Conservation (phyloP, 2,888 invertebrate species). For the Ormyrus thymus region DNA sequence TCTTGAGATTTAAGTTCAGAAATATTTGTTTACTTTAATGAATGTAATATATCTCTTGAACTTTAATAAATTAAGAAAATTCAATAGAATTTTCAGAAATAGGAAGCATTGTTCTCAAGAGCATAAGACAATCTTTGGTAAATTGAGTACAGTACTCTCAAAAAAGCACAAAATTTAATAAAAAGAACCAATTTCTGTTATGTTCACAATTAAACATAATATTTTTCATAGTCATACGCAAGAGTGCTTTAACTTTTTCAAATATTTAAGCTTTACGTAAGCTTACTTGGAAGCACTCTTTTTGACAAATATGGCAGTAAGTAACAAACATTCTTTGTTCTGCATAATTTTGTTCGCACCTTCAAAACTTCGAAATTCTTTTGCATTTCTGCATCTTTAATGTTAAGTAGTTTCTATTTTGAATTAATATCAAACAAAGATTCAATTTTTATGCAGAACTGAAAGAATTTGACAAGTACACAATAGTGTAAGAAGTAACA, state of each 20-base stretch:
- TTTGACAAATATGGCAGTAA: constrained; percentile 26
- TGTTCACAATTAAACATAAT: constrained; percentile 7
- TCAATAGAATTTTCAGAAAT: constrained; percentile 8
- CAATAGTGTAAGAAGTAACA: constrained; percentile 17
- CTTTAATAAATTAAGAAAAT: background rate
- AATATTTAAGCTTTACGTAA: background rate
- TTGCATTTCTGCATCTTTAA: no score
- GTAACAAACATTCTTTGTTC: background rate
- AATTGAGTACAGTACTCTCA: constrained; percentile 32
- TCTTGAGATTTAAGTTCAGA: constrained; percentile 19
- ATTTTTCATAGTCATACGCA: constrained; percentile 12
- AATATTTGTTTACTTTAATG: background rate
- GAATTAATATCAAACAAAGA: constrained; percentile 2
- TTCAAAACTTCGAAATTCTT: no score
- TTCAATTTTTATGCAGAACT: constrained; percentile 13
- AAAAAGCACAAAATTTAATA: constrained; percentile 22
- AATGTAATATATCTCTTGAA: constrained; percentile 14
- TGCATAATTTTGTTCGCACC: constrained; percentile 1
- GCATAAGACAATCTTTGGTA: constrained; percentile 39
- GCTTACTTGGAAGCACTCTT: constrained; percentile 8
- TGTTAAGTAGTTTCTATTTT: no score
- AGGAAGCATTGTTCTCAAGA: constrained; percentile 15
- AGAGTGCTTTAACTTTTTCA: constrained; percentile 1
- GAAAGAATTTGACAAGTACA: background rate
- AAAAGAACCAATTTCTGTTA: constrained; percentile 33